Evolutionary conservation across 2,888 invertebrate genomes (phyloP).

Genomic region (Stegana nigrithorax): DNA sequence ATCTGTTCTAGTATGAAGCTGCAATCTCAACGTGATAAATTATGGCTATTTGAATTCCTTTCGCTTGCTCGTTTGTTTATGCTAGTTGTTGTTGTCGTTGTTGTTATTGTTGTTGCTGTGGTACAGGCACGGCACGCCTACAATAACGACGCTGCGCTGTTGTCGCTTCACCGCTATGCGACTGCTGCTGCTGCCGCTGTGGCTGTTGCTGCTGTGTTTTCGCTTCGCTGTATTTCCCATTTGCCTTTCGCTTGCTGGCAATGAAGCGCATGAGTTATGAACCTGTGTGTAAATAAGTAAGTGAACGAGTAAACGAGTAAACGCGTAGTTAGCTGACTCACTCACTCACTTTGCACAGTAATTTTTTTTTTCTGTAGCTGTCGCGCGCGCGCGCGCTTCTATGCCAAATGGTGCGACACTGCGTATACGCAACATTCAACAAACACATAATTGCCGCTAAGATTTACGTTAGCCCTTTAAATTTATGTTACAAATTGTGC

Average conservation of each 20-base stretch:
- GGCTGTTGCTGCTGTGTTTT: constrained; percentile 16
- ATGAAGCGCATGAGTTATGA: constrained; percentile 56
- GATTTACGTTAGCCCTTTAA: constrained; percentile 56
- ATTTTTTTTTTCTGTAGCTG: background rate
- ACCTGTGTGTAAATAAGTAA: constrained; percentile 26
- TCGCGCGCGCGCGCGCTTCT: background rate
- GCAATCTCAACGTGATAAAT: constrained; percentile 59
- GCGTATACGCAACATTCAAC: constrained; percentile 35
- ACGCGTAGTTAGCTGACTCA: background rate
- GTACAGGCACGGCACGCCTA: background rate
- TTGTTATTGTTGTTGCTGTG: background rate
- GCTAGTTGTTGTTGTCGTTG: background rate
- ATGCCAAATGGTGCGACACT: constrained; percentile 30
- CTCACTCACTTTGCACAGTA: background rate
- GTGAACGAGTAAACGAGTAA: constrained; percentile 32
- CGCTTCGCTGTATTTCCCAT: background rate
- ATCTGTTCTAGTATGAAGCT: constrained; percentile 38
- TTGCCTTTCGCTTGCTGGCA: constrained; percentile 35
- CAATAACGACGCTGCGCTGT: constrained; percentile 5
- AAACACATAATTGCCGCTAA: constrained; percentile 58
- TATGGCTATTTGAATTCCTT: constrained; percentile 58
- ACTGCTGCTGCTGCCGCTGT: constrained; percentile 5
- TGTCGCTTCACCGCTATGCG: constrained; percentile 2
- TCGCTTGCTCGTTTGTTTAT: constrained; percentile 29
- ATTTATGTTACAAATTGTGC: constrained; percentile 58